Evolutionary conservation across 2,113 vertebrate species (phyloP), one percentile per base, ranked within the genome.

Genomic region (Vicugna pacos): DNA sequence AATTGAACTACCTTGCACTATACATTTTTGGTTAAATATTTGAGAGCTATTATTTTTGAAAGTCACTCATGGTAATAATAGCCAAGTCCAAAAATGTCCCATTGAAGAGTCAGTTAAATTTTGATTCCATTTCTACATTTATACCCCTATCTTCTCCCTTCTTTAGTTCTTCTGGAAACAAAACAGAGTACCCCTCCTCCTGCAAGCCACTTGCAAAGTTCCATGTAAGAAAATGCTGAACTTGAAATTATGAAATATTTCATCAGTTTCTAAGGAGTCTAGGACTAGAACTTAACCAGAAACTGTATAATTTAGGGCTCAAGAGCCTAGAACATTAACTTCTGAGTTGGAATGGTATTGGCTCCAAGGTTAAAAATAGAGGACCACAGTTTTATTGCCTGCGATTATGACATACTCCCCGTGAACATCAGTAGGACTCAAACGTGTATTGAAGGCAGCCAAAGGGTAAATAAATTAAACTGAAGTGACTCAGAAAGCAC

Each of bases 401-500:
- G 35, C 89, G 93, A 67, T 91, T 94, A 89, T 3, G 10, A 93
- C 84, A 96, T 88, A 96, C 85, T 98, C 96, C 96, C 93, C 75
- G 65, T 9, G 84, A 97, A 97, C 0, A 30, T 96, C 94, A 97
- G 89, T 0, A 88, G 92, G 70, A 89, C 70, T 88, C 89, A 92
- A 70, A 30, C 65, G 38, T 35, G 9, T 91, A 10, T 19, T 5
- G 90, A 96, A 94, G 94, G 92, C 96, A 97, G 97, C 93, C 77
- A 60, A 93, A 97, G 95, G 97, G 95, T 92, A 97, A 98, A 97
- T 91, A 96, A 97, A 96, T 97, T 97, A 98, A 3, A 7, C 97
- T 86, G 93, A 46, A 35, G 46, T 97, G 97, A 95, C 96, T 98
- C 96, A 96, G 96, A 98, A 98, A 97, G 80, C 96, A 97, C 91